A percentile compares a stretch with the other conserved stretches of the same genome.
Evolutionary conservation across 1,140 invertebrate species (phyloP).

Genomic region (Drosophila pruinosa): DNA sequence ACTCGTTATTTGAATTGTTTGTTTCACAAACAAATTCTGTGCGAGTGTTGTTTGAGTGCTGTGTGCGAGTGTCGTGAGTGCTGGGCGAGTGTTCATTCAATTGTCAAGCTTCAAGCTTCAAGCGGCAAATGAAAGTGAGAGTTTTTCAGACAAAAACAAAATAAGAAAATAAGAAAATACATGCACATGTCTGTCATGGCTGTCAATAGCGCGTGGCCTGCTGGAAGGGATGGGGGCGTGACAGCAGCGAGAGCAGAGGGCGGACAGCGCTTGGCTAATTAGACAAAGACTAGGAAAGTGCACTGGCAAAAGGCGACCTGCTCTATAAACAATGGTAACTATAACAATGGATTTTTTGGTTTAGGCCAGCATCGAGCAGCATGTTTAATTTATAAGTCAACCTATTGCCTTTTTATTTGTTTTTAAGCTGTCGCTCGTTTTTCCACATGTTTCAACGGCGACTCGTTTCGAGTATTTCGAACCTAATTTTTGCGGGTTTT

Average conservation of each 20-base stretch:
- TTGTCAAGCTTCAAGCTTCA: slow-evolving; percentile 49
- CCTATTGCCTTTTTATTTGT: slow-evolving; percentile 29
- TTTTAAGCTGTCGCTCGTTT: slow-evolving; percentile 28
- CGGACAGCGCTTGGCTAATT: slow-evolving; percentile 22
- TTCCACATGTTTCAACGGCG: slow-evolving; percentile 55
- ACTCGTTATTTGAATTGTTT: slow-evolving; percentile 66
- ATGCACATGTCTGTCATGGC: slow-evolving; percentile 68
- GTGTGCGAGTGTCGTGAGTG: not conserved
- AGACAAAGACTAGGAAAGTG: slow-evolving; percentile 43
- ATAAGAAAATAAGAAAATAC: slow-evolving; percentile 20
- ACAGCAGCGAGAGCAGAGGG: slow-evolving; percentile 3
- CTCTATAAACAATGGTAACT: slow-evolving; percentile 16
- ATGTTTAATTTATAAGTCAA: slow-evolving; percentile 64
- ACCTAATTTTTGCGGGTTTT: slow-evolving; percentile 75
- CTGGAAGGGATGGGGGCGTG: slow-evolving; percentile 31
- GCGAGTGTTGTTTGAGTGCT: slow-evolving; percentile 34
- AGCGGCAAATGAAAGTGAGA: slow-evolving; percentile 70
- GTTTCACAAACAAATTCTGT: slow-evolving; percentile 76
- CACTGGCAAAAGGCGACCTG: slow-evolving; percentile 10
- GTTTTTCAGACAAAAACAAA: slow-evolving; percentile 45
- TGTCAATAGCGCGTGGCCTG: slow-evolving; percentile 62
- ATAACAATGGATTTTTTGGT: not conserved
- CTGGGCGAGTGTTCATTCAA: slow-evolving; percentile 53
- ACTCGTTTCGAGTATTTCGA: slow-evolving; percentile 50
- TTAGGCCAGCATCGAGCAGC: not conserved